Evolutionary conservation across 2,113 vertebrate genomes (phyloP).

Genomic region (Edolisoma coerulescens): DNA sequence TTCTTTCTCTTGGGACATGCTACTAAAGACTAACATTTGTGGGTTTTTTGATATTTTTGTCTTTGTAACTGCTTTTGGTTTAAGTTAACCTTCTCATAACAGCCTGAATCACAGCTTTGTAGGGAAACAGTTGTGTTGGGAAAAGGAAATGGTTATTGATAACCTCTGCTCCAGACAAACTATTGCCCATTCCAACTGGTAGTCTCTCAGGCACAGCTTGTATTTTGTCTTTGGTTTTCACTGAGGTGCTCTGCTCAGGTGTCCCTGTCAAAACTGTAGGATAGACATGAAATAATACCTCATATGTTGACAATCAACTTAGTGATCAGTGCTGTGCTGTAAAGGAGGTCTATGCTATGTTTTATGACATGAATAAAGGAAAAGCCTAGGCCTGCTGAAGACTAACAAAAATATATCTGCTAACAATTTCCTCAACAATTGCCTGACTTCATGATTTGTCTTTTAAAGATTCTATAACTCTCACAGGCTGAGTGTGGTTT

Average conservation of each 20-base stretch:
- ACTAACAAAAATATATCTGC: neutral
- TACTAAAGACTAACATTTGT: neutral
- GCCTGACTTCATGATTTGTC: neutral
- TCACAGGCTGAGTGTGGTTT: neutral
- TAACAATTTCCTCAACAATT: neutral
- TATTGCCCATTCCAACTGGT: rapidly evolving
- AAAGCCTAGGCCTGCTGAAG: neutral
- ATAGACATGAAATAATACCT: neutral
- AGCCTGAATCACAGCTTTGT: neutral
- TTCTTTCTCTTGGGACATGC: neutral
- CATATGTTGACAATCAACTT: neutral
- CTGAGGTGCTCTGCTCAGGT: neutral
- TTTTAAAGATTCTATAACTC: neutral
- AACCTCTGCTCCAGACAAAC: neutral
- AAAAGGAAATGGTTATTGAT: neutral
- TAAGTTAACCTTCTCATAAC: neutral
- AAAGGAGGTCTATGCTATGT: neutral
- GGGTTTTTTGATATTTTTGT: neutral
- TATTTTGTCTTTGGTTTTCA: neutral
- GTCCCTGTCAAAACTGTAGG: neutral
- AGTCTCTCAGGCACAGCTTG: neutral
- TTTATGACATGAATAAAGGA: neutral
- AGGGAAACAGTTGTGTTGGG: neutral
- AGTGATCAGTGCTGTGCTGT: neutral
- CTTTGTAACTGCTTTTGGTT: neutral